Conservation (phyloP, 1,140 invertebrate genomes). For the Drosophila albomicans region DNA sequence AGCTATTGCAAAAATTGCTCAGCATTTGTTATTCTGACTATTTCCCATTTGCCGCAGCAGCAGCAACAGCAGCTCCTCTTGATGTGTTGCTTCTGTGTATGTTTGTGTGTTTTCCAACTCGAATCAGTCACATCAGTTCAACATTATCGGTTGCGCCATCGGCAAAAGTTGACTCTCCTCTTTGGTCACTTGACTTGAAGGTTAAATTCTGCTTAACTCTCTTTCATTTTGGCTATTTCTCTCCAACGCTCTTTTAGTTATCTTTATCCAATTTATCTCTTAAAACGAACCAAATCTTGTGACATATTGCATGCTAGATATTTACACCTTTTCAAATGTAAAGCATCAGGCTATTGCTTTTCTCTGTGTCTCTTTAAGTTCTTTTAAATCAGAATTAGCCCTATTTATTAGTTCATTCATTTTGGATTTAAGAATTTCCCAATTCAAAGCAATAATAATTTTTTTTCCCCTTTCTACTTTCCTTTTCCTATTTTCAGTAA, state of each 20-base stretch:
- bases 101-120: neutral
- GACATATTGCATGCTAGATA: too few relatives aligned
- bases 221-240: neutral
- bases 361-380: too few relatives aligned
- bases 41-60: neutral
- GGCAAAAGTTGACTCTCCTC: neutral
- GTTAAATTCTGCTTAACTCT: neutral
- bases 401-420: too few relatives aligned
- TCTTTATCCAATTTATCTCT: neutral
- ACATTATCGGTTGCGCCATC: conserved; percentile 9
- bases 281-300: too few relatives aligned
- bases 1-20: conserved; percentile 44
- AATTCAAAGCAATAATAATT: too few relatives aligned
- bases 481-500: too few relatives aligned
- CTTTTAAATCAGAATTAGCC: too few relatives aligned
- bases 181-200: conserved; percentile 10
- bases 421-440: too few relatives aligned
- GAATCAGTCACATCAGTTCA: conserved; percentile 12
- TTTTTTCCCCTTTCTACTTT: too few relatives aligned
- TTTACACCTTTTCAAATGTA: too few relatives aligned
- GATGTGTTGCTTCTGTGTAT: too few relatives aligned
- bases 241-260: neutral
- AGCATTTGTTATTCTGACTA: conserved; percentile 41
- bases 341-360: too few relatives aligned
- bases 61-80: neutral